phyloP scores from a whole-genome alignment of 2,113 vertebrate species.

The Thunnus thynnus region DNA sequence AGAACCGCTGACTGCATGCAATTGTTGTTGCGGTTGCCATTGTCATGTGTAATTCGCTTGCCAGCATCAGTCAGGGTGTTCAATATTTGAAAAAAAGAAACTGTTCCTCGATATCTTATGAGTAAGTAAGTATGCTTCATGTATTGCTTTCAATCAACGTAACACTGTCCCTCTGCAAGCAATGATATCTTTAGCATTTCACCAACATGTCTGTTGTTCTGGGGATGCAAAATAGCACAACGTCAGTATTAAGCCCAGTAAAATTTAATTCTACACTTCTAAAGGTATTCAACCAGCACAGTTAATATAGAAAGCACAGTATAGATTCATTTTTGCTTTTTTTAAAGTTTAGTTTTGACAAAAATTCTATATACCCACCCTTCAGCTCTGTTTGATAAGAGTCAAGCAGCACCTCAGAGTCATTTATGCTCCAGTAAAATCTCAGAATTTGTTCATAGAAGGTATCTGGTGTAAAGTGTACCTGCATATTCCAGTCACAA shows the following conservation, averaged over 20 bases:
- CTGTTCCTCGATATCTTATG: slow-evolving; percentile 9
- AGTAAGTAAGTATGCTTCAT: slow-evolving; percentile 10
- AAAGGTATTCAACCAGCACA: neutral
- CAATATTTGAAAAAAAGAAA: slow-evolving; percentile 32
- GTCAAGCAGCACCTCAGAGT: neutral
- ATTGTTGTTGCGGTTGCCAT: slow-evolving; percentile 49
- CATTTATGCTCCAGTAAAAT: slow-evolving; percentile 8
- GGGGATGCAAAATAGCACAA: neutral
- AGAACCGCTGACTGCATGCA: slow-evolving; percentile 58
- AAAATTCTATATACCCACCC: neutral
- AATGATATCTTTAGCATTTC: slow-evolving; percentile 10
- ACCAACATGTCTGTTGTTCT: slow-evolving; percentile 11
- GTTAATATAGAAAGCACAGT: neutral
- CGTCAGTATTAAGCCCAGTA: neutral
- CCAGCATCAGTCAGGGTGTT: slow-evolving; percentile 36
- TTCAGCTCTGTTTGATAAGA: slow-evolving; percentile 4
- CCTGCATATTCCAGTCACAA: slow-evolving; percentile 32
- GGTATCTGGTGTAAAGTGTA: neutral
- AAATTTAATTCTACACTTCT: neutral
- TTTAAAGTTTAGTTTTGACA: neutral
- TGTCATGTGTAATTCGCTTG: slow-evolving; percentile 50
- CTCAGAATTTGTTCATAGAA: slow-evolving; percentile 1
- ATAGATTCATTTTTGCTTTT: neutral
- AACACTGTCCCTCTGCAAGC: neutral
- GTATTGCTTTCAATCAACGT: slow-evolving; percentile 16